Base-by-base conservation (phyloP, 2,797 vertebrate species). In the Eurystomus glaucurus region DNA sequence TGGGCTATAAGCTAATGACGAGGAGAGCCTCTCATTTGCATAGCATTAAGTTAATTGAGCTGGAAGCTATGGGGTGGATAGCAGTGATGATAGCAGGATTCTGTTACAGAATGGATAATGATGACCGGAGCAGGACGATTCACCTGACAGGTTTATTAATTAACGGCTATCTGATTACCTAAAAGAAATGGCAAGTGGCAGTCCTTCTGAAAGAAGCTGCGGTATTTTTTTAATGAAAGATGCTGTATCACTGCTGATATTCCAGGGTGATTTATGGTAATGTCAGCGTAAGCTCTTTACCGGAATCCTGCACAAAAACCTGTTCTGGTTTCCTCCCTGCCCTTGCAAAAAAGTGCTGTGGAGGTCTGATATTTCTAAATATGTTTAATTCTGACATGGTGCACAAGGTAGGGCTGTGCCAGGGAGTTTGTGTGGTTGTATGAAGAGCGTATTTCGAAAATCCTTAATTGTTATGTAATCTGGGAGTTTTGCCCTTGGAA, bases 31-130 rank as follows among this genome's bases (percentile, higher is more conserved):
- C 98, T 99, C 98, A 99, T 99, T 99, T 99, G 99, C 99, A 99
- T 99, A 98, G 98, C 99, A 99, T 99, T 99, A 99, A 98, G 98
- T 99, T 99, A 99, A 99, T 99, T 99, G 99, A 99, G 98, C 99
- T 98, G 97, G 98, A 97, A 97, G 98, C 95, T 62, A 64, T 95
- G 95, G 97, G 98, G 95, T 91, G 85, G 98, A 76, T 81, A 93
- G 95, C 86, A 94, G 95, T 93, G 97, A 98, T 97, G 98, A 98
- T 97, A 97, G 98, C 75, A 93, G 98, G 99, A 98, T 99, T 98
- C 98, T 98, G 98, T 99, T 99, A 99, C 99, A 98, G 98, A 98
- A 98, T 98, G 98, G 99, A 98, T 98, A 98, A 98, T 98, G 98
- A 99, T 98, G 99, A 98, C 99, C 98, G 9, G 98, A 97, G 98